Evolutionary conservation across 2,888 invertebrate species (phyloP), one percentile per base, ranked within the genome.

Genomic region (Tenodera sinensis): DNA sequence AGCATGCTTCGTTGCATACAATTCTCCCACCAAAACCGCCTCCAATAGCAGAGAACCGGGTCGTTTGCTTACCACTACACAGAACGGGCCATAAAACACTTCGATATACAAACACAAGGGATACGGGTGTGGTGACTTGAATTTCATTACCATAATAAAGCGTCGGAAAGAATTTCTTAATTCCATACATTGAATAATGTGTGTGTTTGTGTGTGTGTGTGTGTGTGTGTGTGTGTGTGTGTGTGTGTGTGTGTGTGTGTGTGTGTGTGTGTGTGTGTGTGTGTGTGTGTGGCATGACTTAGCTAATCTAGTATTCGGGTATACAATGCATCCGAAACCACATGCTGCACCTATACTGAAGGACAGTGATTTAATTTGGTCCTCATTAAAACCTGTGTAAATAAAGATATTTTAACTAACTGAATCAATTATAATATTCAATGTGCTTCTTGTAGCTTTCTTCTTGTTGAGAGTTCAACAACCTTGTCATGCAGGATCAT

Each of bases 141-240:
- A 90, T 82, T 47, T 20, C 27, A 88, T 82, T 83, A 83, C 27
- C 83, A 88, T 83, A 88, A 83, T 83, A 88, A 83, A 30, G 81
- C n/a, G 83, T 25, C 30, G 71, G 81, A 88, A 83, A 83, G 88
- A 83, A 83, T 83, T 71, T 87, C 82, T 87, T 87, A 82, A 81
- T 71, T 82, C 71, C n/a, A 27, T 71, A 28, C 82, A 8, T 81
- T 71, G 30, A 71, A 87, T 30, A 82, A 47, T 28, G 54, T 15
- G 2, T 25, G 27, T 20, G 25, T 15, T 30, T 81, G 12, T 14
- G 71, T 27, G 27, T 15, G 71, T 42, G 2, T 20, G 86, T 27
- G 25, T 47, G 86, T 34, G 34, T 25, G n/a, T 20, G 82, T 81
- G 14, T 15, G 71, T 28, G 54, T 15, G 71, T 47, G 3, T 20